These are phyloP conservation scores for Chelonus insularis DNA, from an alignment of 1,140 invertebrate species.

Conservation along the genomic window DNA sequence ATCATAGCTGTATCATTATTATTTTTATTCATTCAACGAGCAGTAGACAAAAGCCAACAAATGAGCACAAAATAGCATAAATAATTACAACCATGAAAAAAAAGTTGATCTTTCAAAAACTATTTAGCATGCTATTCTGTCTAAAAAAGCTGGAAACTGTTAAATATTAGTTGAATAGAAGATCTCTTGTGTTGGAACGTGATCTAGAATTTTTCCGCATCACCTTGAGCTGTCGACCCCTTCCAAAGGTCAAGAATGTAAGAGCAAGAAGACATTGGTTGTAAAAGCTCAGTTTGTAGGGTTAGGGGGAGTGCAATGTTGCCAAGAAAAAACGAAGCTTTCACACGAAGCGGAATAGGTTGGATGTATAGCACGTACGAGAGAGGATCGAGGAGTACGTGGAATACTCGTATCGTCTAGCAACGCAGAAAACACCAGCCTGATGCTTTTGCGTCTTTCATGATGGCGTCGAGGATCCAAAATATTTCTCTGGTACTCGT, in stretches of 20 bases:
- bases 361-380: slow-evolving; percentile 15
- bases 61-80: too few species aligned
- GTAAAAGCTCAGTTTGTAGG: background rate
- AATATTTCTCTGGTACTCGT: background rate
- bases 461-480: slow-evolving; percentile 14
- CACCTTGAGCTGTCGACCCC: slow-evolving; percentile 3
- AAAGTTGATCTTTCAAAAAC: too few species aligned
- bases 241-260: slow-evolving; percentile 23
- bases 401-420: slow-evolving; percentile 16
- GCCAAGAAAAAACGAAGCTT: slow-evolving; percentile 1
- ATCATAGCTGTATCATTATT: too few species aligned
- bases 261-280: background rate
- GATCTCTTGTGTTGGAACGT: slow-evolving; percentile 12
- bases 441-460: slow-evolving; percentile 21
- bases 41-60: too few species aligned
- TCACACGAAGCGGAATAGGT: background rate
- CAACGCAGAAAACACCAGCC: background rate
- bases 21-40: too few species aligned
- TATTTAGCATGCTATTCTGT: too few species aligned
- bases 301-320: slow-evolving; percentile 1
- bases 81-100: too few species aligned
- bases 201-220: slow-evolving; percentile 13
- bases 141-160: too few species aligned
- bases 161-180: background rate
- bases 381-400: slow-evolving; percentile 9